phyloP scores from a whole-genome alignment of 2,113 vertebrate genomes.

The Smithornis capensis region DNA sequence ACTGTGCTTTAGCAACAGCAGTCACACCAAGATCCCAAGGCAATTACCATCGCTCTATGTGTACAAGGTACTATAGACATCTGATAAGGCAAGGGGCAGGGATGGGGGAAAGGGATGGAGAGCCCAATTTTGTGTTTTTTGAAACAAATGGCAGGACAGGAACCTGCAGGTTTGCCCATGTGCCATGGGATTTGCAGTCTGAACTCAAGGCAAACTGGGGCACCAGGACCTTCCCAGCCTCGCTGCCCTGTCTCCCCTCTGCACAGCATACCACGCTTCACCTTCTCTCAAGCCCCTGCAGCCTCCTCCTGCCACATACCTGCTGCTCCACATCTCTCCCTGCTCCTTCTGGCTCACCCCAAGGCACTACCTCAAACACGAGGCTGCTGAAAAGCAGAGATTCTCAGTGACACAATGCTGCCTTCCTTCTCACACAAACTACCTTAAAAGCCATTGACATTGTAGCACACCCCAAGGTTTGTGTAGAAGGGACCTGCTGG shows the following conservation, averaged over 20 bases:
- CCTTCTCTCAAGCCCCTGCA: fast-evolving
- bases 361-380: neutral
- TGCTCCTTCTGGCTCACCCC: neutral
- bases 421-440: neutral
- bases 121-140: neutral
- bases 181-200: neutral
- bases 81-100: neutral
- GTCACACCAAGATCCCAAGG: neutral
- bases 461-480: neutral
- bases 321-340: neutral
- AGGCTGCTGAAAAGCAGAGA: neutral
- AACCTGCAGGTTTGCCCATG: neutral
- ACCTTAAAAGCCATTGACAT: neutral
- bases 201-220: neutral
- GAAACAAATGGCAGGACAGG: neutral
- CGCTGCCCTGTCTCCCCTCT: neutral
- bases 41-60: neutral
- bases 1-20: neutral
- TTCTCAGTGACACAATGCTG: fast-evolving
- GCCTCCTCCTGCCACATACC: neutral
- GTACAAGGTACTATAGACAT: neutral
- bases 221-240: neutral
- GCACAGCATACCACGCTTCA: fast-evolving
- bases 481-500: neutral
- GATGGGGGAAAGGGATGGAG: neutral